Base-by-base conservation (phyloP, 2,113 vertebrate species). In the Paraplagusia blochii region DNA sequence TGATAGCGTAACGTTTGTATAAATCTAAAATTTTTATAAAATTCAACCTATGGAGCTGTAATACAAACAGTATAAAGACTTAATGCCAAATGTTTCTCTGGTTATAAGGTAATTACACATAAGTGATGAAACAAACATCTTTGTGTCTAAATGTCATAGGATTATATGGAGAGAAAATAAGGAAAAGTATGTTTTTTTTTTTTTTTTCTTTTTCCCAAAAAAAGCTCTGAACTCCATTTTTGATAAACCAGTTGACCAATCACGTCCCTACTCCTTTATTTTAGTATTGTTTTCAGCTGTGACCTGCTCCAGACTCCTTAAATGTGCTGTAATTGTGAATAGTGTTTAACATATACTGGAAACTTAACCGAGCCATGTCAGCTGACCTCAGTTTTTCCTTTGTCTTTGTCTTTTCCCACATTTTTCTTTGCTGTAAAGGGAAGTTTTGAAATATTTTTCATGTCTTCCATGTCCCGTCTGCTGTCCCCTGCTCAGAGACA, bases 351-450 rank as follows among this genome's bases (percentile, higher is more conserved):
- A 60, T 60, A 34, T 82, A 81, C 86, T 85, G 81, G 85, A 88
- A 82, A 74, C 38, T 43, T 34, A 79, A 80, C 67, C 42, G 85
- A 87, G 84, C 84, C 79, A 85, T 74, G 74, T 81, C 68, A 76
- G 75, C 76, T 82, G 79, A 86, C 81, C 84, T 84, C 77, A 82
- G 51, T 68, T 72, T 69, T 72, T 61, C 39, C 48, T 50, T 54
- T 52, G 11, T 53, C 48, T 68, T 42, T 38, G 36, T 38, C 36
- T 38, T 38, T 10, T 38, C 10, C 36, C 36, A 2, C 36, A 3
- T 38, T 38, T 38, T 38, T 29, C 22, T 29, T 29, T 29, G 22
- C 22, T 29, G 22, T 29, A 29, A 29, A 29, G 22, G 22, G 22
- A 29, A 29, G 22, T 29, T 29, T 29, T 29, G 22, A 6, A 29